Conservation (phyloP, 1,140 invertebrate genomes). For the Nymphalis io region DNA sequence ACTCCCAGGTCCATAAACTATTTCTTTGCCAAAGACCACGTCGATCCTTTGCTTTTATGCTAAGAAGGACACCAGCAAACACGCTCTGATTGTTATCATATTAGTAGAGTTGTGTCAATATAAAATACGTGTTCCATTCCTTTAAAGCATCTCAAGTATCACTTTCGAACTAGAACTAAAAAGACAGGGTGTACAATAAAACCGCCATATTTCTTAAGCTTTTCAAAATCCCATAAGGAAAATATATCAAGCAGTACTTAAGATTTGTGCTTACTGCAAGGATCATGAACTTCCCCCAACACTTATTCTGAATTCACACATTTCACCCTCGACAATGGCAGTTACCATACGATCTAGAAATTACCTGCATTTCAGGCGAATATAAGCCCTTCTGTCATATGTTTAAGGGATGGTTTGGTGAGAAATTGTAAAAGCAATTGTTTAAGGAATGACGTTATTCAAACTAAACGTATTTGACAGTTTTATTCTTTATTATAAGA, state of each 20-base stretch:
- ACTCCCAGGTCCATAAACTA: no score
- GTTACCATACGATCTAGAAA: slow-evolving; percentile 55
- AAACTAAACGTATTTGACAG: slow-evolving; percentile 66
- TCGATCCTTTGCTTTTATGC: no score
- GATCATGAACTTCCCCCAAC: slow-evolving; percentile 35
- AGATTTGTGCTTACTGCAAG: slow-evolving; percentile 27
- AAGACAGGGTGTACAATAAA: neutral
- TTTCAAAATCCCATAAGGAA: slow-evolving; percentile 18
- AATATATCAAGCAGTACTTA: slow-evolving; percentile 27
- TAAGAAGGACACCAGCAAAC: no score
- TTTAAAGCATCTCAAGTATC: no score
- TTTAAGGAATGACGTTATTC: slow-evolving; percentile 51
- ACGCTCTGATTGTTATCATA: no score
- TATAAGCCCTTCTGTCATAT: neutral
- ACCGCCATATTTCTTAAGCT: slow-evolving; percentile 9
- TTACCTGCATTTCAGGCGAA: neutral
- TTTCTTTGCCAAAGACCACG: no score
- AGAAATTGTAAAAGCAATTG: neutral
- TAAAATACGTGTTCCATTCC: no score
- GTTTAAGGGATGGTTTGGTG: slow-evolving; percentile 1
- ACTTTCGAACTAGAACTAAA: neutral
- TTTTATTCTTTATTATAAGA: slow-evolving; percentile 58
- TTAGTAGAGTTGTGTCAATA: no score
- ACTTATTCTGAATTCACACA: slow-evolving; percentile 36
- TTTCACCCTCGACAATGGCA: slow-evolving; percentile 38